Base-by-base conservation (phyloP, 2,113 vertebrate genomes). In the Epinephelus moara region DNA sequence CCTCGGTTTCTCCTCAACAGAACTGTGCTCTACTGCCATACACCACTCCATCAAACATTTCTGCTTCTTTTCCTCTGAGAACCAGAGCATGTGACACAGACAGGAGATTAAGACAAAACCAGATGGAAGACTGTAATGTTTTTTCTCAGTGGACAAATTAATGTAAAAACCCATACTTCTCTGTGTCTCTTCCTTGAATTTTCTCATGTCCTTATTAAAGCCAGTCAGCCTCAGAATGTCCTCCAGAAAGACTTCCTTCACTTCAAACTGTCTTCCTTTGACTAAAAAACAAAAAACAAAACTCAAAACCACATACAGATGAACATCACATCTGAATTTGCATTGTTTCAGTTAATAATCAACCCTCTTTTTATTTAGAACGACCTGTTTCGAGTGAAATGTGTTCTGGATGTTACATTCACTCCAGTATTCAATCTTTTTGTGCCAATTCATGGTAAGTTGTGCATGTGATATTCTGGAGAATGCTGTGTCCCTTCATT, bases 161-260 rank as follows among this genome's bases (percentile, higher is more conserved):
- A 30, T 14, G 45, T 27, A 69, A 74, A 61, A 7, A 19, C 15
- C 50, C 55, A 45, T 92, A 99, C 98, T 96, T 96, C 68, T 95
- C 56, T 97, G 96, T 57, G 95, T 96, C 88, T 98, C 96, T 57
- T 96, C 96, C 87, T 95, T 95, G 92, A 96, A 97, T 83, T 97
- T 97, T 2, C 81, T 50, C 95, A 97, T 96, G 80, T 96, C 96
- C 88, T 96, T 97, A 85, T 92, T 95, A 85, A 98, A 99, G 2
- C 95, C 96, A 14, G 97, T 99, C 62, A 95, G 95, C 88, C 92
- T 94, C 88, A 99, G 95, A 85, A 99, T 94, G 78, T 99, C 98
- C 93, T 99, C 98, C 83, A 99, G 82, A 94, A 98, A 99, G 87
- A 98, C 88, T 83, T 97, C 96, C 82, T 97, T 97, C 73, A 99